Evolutionary conservation across 2,797 vertebrate genomes (phyloP).

Genomic region (Pteropus rufus): DNA sequence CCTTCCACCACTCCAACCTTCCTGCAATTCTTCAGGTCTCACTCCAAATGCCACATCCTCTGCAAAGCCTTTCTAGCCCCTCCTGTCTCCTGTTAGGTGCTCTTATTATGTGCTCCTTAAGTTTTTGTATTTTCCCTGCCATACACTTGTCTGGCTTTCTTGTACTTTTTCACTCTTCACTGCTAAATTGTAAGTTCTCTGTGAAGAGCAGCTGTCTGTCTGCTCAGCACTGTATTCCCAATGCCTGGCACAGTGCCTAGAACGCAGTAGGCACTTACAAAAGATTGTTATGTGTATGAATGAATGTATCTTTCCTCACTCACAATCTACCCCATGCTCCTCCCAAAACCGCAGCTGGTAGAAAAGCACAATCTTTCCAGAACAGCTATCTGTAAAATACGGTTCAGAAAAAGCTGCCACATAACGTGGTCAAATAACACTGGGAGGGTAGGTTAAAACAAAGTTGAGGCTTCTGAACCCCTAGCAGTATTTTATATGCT

Average conservation of each 20-base stretch:
- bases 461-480: background rate
- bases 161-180: background rate
- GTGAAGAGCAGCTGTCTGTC: background rate
- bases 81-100: background rate
- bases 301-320: background rate
- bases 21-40: background rate
- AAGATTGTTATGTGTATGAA: background rate
- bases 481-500: background rate
- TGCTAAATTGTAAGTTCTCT: background rate
- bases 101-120: background rate
- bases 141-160: background rate
- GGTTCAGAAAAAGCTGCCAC: background rate
- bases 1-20: background rate
- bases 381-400: background rate
- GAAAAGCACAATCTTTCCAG: background rate
- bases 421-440: background rate
- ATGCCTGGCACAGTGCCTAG: background rate
- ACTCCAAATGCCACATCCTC: background rate
- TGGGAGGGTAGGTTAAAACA: background rate
- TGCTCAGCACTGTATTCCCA: background rate
- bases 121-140: background rate
- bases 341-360: background rate
- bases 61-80: background rate
- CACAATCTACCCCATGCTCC: background rate
- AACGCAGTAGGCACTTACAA: background rate